A percentile compares a stretch with the other conserved stretches of the same genome.
Conservation (phyloP, 2,797 vertebrate species). For the Otolemur crassicaudatus region DNA sequence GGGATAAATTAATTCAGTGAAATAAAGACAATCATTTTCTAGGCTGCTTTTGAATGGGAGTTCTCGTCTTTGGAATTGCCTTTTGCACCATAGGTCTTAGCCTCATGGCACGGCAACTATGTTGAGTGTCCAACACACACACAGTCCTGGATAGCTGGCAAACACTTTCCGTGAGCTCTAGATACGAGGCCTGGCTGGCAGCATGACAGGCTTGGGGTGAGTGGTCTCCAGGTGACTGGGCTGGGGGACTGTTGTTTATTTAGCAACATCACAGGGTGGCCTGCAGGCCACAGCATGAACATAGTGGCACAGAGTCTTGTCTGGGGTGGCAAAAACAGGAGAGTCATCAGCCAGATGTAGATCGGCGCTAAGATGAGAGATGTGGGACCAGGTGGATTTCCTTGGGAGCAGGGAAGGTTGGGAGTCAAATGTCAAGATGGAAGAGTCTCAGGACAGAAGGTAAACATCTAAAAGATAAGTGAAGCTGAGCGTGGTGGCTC, state of each 20-base stretch:
- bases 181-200: neutral
- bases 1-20: slow-evolving; percentile 13
- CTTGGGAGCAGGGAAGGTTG: neutral
- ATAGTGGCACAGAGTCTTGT: neutral
- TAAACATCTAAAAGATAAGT: neutral
- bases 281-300: neutral
- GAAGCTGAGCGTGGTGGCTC: no score
- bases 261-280: neutral
- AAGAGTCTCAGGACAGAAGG: neutral
- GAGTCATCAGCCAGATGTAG: neutral
- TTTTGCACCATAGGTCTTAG: neutral
- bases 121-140: neutral
- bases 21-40: neutral
- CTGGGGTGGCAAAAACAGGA: neutral
- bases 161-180: neutral
- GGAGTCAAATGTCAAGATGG: neutral
- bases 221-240: neutral
- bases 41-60: neutral
- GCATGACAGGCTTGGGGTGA: neutral
- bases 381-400: neutral
- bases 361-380: neutral
- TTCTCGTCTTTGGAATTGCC: slow-evolving; percentile 13
- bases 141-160: neutral
- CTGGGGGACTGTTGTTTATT: neutral
- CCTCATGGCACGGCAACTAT: neutral